Percentiles rank a stretch among this genome's conserved stretches.
phyloP scores from a whole-genome alignment of 2,888 invertebrate species.

The Ophioninae sp. region DNA sequence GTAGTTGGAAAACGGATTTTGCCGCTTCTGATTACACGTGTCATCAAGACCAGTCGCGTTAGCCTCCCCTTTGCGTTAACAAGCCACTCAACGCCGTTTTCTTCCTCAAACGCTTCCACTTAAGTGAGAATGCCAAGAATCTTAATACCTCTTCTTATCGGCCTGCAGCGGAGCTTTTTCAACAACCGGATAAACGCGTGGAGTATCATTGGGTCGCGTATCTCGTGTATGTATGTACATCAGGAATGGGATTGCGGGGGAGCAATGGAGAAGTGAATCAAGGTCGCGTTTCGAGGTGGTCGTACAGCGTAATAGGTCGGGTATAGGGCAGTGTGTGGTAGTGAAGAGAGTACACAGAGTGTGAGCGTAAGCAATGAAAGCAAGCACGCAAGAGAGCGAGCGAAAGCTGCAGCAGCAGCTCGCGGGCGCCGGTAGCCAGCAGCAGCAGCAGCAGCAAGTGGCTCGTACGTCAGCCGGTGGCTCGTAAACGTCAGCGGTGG shows the following conservation, averaged over 20 bases:
- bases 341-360: conserved; percentile 69
- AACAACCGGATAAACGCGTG: not conserved
- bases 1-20: not conserved
- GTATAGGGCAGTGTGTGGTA: conserved; percentile 66
- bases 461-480: conserved; percentile 82
- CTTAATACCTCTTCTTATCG: not conserved
- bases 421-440: conserved; percentile 62
- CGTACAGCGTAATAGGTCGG: conserved; percentile 51
- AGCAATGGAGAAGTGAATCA: conserved; percentile 69
- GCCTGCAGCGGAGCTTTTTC: not conserved
- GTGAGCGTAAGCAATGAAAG: conserved; percentile 79
- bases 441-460: conserved; percentile 78
- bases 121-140: not conserved
- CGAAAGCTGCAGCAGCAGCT: conserved; percentile 58
- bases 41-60: not conserved
- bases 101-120: not conserved
- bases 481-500: conserved; percentile 81
- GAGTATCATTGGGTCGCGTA: conserved; percentile 15
- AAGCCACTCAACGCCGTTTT: not conserved
- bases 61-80: not conserved
- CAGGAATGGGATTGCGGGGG: conserved; percentile 58
- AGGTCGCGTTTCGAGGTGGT: conserved; percentile 70
- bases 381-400: conserved; percentile 64
- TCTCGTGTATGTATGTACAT: conserved; percentile 33
- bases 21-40: not conserved